These are phyloP conservation scores for Antheraea pernyi DNA, from an alignment of 1,140 invertebrate genomes.

Conservation along the genomic window DNA sequence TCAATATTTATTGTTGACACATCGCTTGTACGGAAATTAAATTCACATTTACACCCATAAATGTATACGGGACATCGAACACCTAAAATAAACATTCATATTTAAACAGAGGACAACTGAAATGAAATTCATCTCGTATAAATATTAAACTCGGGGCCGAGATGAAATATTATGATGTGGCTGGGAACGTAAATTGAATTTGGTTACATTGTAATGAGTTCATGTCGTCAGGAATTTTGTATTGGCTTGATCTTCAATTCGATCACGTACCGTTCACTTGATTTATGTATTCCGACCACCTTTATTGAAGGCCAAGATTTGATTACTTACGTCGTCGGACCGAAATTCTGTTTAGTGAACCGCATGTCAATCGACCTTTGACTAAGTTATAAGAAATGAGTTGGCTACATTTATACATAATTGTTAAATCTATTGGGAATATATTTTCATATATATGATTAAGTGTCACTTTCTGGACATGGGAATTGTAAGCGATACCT, in stretches of 20 bases:
- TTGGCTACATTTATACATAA: not conserved
- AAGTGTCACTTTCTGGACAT: not conserved
- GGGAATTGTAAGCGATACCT: too few relatives aligned
- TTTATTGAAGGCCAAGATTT: conserved; percentile 64
- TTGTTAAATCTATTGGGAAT: not conserved
- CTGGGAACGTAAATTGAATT: conserved; percentile 69
- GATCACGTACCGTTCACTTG: conserved; percentile 69
- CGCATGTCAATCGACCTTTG: conserved; percentile 9
- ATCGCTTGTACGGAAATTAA: conserved; percentile 19
- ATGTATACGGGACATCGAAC: conserved; percentile 25
- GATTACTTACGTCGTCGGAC: conserved; percentile 57
- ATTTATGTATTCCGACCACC: conserved; percentile 75
- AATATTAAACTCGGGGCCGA: conserved; percentile 43
- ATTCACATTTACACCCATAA: conserved; percentile 23
- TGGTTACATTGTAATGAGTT: conserved; percentile 75
- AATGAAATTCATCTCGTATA: conserved; percentile 39
- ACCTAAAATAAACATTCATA: conserved; percentile 35
- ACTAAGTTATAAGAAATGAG: conserved; percentile 25
- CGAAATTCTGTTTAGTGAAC: conserved; percentile 46
- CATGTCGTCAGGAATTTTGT: conserved; percentile 64
- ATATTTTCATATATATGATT: not conserved
- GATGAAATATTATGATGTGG: conserved; percentile 69
- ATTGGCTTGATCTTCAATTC: conserved; percentile 69
- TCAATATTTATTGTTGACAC: not conserved
- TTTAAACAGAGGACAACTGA: conserved; percentile 33